phyloP scores from a whole-genome alignment of 2,888 invertebrate genomes.

The Campaea margaritaria region DNA sequence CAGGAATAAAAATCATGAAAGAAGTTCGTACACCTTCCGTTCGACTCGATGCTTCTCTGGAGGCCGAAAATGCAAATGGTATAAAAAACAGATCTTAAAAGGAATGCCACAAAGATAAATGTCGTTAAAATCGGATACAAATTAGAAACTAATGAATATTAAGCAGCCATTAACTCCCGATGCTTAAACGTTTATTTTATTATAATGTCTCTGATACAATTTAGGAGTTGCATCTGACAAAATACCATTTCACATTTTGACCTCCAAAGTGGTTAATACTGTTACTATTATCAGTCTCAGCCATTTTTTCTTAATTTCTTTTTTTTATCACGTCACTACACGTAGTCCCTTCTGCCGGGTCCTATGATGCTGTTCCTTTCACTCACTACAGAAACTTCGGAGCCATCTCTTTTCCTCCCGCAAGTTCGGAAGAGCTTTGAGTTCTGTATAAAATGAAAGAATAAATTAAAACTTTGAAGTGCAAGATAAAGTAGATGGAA shows the following conservation, averaged over 20 bases:
- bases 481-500: slow-evolving; percentile 26
- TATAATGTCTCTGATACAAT: slow-evolving; percentile 40
- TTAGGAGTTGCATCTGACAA: slow-evolving; percentile 35
- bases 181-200: slow-evolving; percentile 40
- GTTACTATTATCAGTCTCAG: slow-evolving; percentile 76
- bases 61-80: slow-evolving; percentile 45
- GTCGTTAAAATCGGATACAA: slow-evolving; percentile 37
- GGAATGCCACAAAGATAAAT: slow-evolving; percentile 38
- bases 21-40: slow-evolving; percentile 47
- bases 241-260: slow-evolving; percentile 50
- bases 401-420: slow-evolving; percentile 72
- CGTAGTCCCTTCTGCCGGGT: slow-evolving; percentile 73
- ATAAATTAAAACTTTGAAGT: slow-evolving; percentile 32
- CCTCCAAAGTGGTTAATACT: slow-evolving; percentile 69
- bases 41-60: slow-evolving; percentile 42
- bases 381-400: slow-evolving; percentile 78
- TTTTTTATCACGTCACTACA: slow-evolving; percentile 57
- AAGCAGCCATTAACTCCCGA: slow-evolving; percentile 37
- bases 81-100: slow-evolving; percentile 33
- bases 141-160: slow-evolving; percentile 43
- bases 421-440: slow-evolving; percentile 70
- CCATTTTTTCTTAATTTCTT: slow-evolving; percentile 43
- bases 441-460: slow-evolving; percentile 56
- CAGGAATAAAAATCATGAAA: slow-evolving; percentile 68
- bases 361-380: slow-evolving; percentile 76